Base-by-base conservation (phyloP, 2,797 vertebrate genomes). In the Hirundo rustica region DNA sequence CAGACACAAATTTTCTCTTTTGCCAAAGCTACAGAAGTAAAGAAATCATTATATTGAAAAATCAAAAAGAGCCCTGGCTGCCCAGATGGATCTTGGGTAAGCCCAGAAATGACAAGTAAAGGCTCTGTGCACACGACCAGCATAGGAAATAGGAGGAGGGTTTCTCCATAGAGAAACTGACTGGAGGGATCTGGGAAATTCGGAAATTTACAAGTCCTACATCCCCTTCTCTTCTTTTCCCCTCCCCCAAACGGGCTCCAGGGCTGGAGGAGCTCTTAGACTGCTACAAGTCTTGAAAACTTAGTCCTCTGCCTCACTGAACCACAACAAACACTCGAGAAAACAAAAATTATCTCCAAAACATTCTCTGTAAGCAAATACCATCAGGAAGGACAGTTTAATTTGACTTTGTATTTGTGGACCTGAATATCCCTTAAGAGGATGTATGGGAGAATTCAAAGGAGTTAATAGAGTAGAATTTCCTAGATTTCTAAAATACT, bases 21-120 rank as follows among this genome's bases (percentile, higher is more conserved):
- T 82, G 53, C 85, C 85, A 79, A 84, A 53, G 7, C 20, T 70
- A 55, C 81, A 96, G 91, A 80, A 89, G 89, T 65, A 75, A 82
- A 86, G 87, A 88, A 87, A 90, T 94, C 91, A 29, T 78, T 87
- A 66, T 64, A 87, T 27, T 70, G 85, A 94, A 83, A 72, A 73
- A 54, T 60, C 95, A 75, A 74, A 84, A 68, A 32, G 50, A 85
- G 65, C 92, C 79, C 71, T 94, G 89, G 95, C 90, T 96, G 91
- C 62, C 83, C 3, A 85, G 58, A 47, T 85, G 96, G 81, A 91
- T 51, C 72, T 95, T 91, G 85, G 97, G 97, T 96, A 96, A 96
- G 96, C 29, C 8, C 51, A 88, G 67, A 40, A 84, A 54, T 14
- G 58, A 66, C 88, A 93, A 79, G 29, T 7, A 32, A 89, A 93